These are phyloP conservation scores for Sacculina carcini DNA, from an alignment of 2,888 invertebrate species.

Conservation along the genomic window DNA sequence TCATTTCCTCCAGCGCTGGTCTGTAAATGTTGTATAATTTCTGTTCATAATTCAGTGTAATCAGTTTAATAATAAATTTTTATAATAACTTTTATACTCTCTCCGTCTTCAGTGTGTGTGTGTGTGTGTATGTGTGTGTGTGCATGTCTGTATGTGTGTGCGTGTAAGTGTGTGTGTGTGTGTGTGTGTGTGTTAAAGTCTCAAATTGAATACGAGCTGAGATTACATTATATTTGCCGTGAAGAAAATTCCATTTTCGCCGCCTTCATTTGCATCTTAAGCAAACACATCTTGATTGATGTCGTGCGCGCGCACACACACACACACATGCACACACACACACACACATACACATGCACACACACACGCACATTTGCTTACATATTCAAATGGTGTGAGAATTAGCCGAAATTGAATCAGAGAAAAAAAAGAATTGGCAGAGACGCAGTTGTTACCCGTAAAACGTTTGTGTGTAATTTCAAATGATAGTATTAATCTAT, in stretches of 20 bases:
- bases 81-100: no score
- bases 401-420: not conserved
- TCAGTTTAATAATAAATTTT: no score
- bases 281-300: no score
- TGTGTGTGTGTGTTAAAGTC: conserved; percentile 1
- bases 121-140: conserved; percentile 1
- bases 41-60: no score
- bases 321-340: not conserved
- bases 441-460: not conserved
- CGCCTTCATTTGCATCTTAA: no score
- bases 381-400: not conserved
- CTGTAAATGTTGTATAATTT: no score
- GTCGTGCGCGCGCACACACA: not conserved
- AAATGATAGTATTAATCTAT: not conserved
- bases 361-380: not conserved
- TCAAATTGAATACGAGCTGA: no score
- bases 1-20: no score
- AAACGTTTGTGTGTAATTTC: not conserved
- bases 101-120: not conserved
- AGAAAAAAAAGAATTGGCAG: not conserved
- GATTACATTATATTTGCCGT: no score
- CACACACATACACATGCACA: not conserved
- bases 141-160: not conserved
- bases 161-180: conserved; percentile 1
- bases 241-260: no score